Evolutionary conservation across 1,140 invertebrate genomes (phyloP), one percentile per base, ranked within the genome.

Genomic region (Pygmarrhopalites habei): DNA sequence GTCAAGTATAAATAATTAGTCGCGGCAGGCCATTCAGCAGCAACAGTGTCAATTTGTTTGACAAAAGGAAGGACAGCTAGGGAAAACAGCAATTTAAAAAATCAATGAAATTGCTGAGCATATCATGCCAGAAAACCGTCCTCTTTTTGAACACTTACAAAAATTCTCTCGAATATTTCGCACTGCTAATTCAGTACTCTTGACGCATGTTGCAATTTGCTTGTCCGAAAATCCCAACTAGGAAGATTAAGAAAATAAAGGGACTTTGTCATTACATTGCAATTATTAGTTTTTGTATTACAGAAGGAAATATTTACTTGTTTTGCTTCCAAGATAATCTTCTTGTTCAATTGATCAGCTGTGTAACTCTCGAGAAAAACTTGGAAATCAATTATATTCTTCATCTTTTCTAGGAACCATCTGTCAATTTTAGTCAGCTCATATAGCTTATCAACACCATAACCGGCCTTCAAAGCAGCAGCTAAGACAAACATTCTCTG

Each of bases 1-100:
- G 95, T 99, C 2, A 98, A 72, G 73, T 99, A 99, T 1, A 99
- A 79, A 74, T 99, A 99, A 77, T 99, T 99, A 0, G 97, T 99
- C 10, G 83, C 83, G 0, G 95, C 95, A 0, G 97, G 97, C 94
- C 95, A 99, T 77, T 99, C 97, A 0, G 94, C 97, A 35, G 97
- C 94, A 2, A 99, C 95, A 0, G 97, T 99, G 78, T 99, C 97
- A 68, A 99, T 98, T 79, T 98, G 94, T 77, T 99, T 98, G 0
- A 99, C 90, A 75, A 82, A 90, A 0, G 96, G 96, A 17, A 77
- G 81, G 28, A 99, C 83, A 57, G 72, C 74, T 74, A 53, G n/a
- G n/a, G n/a, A n/a, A n/a, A n/a, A n/a, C n/a, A n/a, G n/a, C n/a
- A n/a, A n/a, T n/a, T n/a, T n/a, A n/a, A n/a, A n/a, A n/a, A n/a